These are phyloP conservation scores for Muraenolepis orangiensis DNA, from an alignment of 2,797 vertebrate species.

Conservation along the genomic window DNA sequence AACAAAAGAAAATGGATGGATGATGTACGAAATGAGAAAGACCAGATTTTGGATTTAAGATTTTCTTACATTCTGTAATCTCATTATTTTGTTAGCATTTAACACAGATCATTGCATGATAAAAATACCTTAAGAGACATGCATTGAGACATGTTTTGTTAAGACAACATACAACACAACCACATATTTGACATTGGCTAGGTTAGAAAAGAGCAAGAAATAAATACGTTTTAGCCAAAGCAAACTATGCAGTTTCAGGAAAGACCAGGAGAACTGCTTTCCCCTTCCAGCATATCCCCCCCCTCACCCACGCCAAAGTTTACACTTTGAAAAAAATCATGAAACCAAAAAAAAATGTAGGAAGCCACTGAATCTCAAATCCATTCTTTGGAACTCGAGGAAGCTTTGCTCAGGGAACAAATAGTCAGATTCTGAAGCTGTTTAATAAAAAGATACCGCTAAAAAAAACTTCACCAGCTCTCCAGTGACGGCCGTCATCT, in stretches of 20 bases:
- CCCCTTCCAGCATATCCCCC: neutral
- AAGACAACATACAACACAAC: neutral
- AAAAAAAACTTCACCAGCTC: conserved; percentile 3
- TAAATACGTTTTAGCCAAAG: neutral
- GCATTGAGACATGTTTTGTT: neutral
- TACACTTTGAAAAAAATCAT: neutral
- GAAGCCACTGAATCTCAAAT: conserved; percentile 14
- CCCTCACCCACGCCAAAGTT: neutral
- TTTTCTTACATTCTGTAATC: too few relatives aligned
- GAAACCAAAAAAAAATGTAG: neutral
- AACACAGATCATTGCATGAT: neutral
- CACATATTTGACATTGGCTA: neutral
- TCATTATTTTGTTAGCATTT: neutral
- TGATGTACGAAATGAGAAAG: too few relatives aligned
- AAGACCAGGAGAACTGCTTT: neutral
- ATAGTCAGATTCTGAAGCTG: neutral
- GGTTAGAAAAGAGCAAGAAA: neutral
- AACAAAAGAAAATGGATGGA: neutral
- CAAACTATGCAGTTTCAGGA: neutral
- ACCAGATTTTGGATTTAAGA: neutral
- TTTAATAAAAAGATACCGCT: neutral
- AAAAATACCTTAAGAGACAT: neutral
- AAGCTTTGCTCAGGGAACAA: neutral
- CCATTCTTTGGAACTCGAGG: neutral
- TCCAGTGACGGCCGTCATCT: neutral